phyloP scores from a whole-genome alignment of 2,888 invertebrate species.

The Nesidiocoris tenuis region DNA sequence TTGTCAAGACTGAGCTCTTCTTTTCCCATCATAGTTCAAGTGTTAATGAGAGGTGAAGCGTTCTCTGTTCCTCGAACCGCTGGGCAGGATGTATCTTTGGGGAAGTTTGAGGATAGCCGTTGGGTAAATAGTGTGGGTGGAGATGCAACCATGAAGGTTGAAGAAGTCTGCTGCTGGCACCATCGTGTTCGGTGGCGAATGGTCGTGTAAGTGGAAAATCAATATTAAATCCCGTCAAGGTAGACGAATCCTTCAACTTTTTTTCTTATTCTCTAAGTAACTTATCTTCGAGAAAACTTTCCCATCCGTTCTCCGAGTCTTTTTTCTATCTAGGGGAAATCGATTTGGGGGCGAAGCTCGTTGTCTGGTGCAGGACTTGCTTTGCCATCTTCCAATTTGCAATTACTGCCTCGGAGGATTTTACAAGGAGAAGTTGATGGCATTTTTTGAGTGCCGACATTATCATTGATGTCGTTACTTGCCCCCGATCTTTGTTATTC shows the following conservation, averaged over 20 bases:
- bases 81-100: no score
- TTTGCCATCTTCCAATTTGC: background rate
- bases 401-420: no score
- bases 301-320: background rate
- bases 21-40: background rate
- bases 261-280: conserved; percentile 27
- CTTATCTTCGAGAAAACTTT: conserved; percentile 33
- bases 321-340: background rate
- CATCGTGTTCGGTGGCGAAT: background rate
- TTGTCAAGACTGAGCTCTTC: background rate
- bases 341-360: background rate
- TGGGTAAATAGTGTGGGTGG: no score
- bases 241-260: conserved; percentile 30
- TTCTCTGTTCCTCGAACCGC: background rate
- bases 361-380: background rate
- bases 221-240: conserved; percentile 30
- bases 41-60: background rate
- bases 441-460: no score
- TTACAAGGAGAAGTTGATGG: no score
- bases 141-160: conserved; percentile 2
- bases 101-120: no score
- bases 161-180: conserved; percentile 2
- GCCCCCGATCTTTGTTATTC: no score
- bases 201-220: conserved; percentile 31
- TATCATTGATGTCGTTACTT: no score